phyloP scores from a whole-genome alignment of 1,140 invertebrate species.

The Macrocentrus cingulum region DNA sequence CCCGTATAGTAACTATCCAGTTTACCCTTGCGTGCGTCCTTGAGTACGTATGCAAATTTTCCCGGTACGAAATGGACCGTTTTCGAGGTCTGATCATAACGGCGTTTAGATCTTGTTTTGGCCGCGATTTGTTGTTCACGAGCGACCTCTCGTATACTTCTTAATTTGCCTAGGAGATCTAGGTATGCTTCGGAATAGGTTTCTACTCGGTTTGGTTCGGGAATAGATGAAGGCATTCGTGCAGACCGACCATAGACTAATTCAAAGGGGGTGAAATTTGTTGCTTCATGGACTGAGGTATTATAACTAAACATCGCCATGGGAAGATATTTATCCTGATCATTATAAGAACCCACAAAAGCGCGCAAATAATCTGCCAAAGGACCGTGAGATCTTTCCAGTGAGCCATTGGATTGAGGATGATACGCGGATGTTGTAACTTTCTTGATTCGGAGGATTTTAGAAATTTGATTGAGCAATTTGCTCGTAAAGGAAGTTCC shows the following conservation, averaged over 20 bases:
- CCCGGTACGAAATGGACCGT: background rate
- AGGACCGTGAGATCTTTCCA: slow-evolving; percentile 14
- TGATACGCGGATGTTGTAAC: slow-evolving; percentile 17
- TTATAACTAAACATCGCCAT: slow-evolving; percentile 14
- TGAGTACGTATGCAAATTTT: background rate
- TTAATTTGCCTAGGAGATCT: background rate
- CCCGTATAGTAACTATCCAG: background rate
- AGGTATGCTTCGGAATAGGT: background rate
- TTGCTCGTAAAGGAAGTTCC: slow-evolving; percentile 33
- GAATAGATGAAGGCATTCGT: too few species aligned
- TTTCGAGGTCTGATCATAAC: background rate
- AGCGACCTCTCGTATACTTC: too few species aligned
- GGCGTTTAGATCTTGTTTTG: background rate
- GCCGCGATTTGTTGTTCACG: background rate
- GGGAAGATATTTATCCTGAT: slow-evolving; percentile 9
- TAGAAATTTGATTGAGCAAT: slow-evolving; percentile 32
- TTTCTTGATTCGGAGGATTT: slow-evolving; percentile 28
- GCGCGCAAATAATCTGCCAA: background rate
- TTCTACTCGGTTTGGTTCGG: background rate
- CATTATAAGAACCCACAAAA: background rate
- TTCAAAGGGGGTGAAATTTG: slow-evolving; percentile 10
- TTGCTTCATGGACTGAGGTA: background rate
- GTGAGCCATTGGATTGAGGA: slow-evolving; percentile 13
- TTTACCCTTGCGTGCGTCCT: background rate
- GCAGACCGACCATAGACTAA: background rate